These are phyloP conservation scores for Malacosoma neustria DNA, from an alignment of 2,888 invertebrate species.

Conservation along the genomic window DNA sequence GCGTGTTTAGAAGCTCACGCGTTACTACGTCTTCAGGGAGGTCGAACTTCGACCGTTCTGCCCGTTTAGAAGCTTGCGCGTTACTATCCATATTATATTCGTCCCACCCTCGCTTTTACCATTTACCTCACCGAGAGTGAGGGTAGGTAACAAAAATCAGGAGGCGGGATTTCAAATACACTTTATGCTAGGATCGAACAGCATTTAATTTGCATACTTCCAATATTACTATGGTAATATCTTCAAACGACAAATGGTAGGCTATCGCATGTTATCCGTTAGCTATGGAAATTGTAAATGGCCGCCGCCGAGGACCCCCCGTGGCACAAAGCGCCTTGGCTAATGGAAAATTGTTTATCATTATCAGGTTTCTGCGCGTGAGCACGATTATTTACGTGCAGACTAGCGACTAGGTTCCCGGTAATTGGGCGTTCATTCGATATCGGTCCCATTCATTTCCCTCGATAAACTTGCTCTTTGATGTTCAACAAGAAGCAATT, in stretches of 20 bases:
- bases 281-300: slow-evolving; percentile 50
- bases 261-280: slow-evolving; percentile 43
- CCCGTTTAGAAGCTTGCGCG: too few species aligned
- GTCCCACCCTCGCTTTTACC: too few species aligned
- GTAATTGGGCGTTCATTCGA: slow-evolving; percentile 65
- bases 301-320: slow-evolving; percentile 16
- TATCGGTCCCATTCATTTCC: slow-evolving; percentile 67
- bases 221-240: slow-evolving; percentile 58
- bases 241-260: slow-evolving; percentile 55
- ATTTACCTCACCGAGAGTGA: too few species aligned
- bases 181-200: too few species aligned
- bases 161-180: too few species aligned
- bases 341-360: slow-evolving; percentile 68
- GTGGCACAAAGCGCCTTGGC: slow-evolving; percentile 25
- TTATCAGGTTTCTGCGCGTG: slow-evolving; percentile 54
- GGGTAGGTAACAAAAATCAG: too few species aligned
- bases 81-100: too few species aligned
- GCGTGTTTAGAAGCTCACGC: too few species aligned
- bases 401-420: slow-evolving; percentile 35
- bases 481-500: slow-evolving; percentile 7
- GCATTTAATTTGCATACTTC: slow-evolving; percentile 57
- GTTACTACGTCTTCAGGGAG: too few species aligned
- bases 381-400: slow-evolving; percentile 60
- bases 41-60: too few species aligned
- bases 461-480: slow-evolving; percentile 50